Conservation (phyloP, 2,888 invertebrate genomes). For the Dryobota labecula region DNA sequence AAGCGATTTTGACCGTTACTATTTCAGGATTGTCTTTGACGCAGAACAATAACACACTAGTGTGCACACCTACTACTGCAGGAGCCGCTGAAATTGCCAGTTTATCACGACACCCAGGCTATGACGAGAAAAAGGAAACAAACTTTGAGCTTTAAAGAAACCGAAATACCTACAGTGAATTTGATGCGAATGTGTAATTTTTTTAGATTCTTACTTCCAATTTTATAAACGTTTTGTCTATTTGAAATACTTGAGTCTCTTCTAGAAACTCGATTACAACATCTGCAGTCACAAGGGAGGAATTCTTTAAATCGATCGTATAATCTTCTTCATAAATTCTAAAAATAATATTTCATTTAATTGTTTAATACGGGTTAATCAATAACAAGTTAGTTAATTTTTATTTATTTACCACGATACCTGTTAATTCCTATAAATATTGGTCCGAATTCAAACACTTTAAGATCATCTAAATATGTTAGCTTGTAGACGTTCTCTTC, state of each 20-base stretch:
- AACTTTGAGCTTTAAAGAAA: neutral
- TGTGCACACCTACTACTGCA: conserved; percentile 78
- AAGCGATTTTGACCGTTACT: conserved; percentile 86
- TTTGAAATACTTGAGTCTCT: conserved; percentile 84
- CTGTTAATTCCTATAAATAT: conserved; percentile 83
- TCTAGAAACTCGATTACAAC: conserved; percentile 85
- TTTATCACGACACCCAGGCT: conserved; percentile 84
- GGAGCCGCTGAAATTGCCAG: conserved; percentile 84
- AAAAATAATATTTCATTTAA: conserved; percentile 43
- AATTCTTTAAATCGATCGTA: conserved; percentile 88
- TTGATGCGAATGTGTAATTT: neutral
- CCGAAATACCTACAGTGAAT: neutral
- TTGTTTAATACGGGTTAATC: neutral
- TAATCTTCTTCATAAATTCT: conserved; percentile 87
- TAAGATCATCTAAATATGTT: conserved; percentile 84
- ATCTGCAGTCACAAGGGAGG: conserved; percentile 87
- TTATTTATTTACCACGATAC: conserved; percentile 65
- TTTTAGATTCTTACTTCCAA: conserved; percentile 75
- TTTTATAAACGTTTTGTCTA: conserved; percentile 79
- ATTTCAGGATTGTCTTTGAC: conserved; percentile 91
- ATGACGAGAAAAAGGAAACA: conserved; percentile 20
- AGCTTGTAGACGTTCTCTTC: conserved; percentile 83
- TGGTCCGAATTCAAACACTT: conserved; percentile 86
- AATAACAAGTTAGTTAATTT: neutral
- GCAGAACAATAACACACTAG: conserved; percentile 79